phyloP scores from a whole-genome alignment of 1,140 invertebrate genomes.

The Babylonia areolata region DNA sequence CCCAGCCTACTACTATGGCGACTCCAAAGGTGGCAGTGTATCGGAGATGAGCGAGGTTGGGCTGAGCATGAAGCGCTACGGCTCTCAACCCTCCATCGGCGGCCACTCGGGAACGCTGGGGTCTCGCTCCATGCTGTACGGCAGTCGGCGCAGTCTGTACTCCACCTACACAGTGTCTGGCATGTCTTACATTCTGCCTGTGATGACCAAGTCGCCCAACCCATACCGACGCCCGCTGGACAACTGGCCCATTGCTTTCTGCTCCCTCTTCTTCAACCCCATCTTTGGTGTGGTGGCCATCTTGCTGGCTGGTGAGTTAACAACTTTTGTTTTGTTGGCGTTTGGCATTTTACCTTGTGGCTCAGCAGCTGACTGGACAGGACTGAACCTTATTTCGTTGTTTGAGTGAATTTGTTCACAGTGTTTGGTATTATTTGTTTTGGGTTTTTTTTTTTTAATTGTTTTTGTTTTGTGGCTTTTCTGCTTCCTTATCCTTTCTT shows the following conservation, averaged over 20 bases:
- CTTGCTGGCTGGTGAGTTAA: slow-evolving; percentile 61
- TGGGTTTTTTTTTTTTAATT: no score
- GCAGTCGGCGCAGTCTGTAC: slow-evolving; percentile 59
- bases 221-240: slow-evolving; percentile 57
- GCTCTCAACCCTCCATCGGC: slow-evolving; percentile 60
- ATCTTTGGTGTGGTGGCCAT: slow-evolving; percentile 66
- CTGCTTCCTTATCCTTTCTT: no score
- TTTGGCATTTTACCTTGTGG: no score
- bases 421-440: no score
- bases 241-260: slow-evolving; percentile 62
- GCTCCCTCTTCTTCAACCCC: slow-evolving; percentile 63
- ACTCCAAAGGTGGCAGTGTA: slow-evolving; percentile 58
- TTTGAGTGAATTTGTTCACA: no score
- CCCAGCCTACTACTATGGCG: slow-evolving; percentile 50
- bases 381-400: no score
- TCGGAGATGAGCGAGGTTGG: slow-evolving; percentile 52
- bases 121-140: slow-evolving; percentile 48
- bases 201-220: slow-evolving; percentile 61
- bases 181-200: slow-evolving; percentile 63
- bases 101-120: slow-evolving; percentile 33
- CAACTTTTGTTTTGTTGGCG: no score
- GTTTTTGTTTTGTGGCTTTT: no score
- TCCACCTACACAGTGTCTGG: slow-evolving; percentile 64
- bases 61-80: slow-evolving; percentile 56
- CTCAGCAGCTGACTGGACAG: no score